Percentiles rank a stretch among this genome's conserved stretches.
Conservation (phyloP, 2,797 vertebrate species). For the Sebastes baramenuke region DNA sequence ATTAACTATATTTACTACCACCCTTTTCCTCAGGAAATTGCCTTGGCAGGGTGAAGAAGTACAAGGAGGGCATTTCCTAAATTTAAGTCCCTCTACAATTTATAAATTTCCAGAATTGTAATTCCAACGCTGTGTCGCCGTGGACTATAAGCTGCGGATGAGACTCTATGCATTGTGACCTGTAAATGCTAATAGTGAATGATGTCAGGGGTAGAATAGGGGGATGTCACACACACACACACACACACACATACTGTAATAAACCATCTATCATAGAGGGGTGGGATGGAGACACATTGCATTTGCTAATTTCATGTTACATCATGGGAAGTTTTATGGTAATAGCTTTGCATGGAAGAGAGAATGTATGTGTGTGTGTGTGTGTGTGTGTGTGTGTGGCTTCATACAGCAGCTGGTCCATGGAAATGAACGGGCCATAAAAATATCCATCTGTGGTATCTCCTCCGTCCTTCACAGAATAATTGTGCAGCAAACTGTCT, state of each 20-base stretch:
- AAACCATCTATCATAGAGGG: constrained; percentile 34
- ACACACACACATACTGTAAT: constrained; percentile 9
- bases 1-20: constrained; percentile 92
- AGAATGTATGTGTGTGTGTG: background rate
- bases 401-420: constrained; percentile 13
- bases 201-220: constrained; percentile 18
- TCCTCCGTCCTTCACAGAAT: constrained; percentile 18
- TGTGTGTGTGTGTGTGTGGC: too few relatives aligned
- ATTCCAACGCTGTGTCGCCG: constrained; percentile 9
- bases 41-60: constrained; percentile 68
- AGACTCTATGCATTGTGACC: constrained; percentile 29
- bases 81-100: constrained; percentile 72
- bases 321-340: constrained; percentile 6
- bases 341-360: constrained; percentile 13
- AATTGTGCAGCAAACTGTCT: constrained; percentile 17
- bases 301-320: constrained; percentile 40
- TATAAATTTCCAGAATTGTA: constrained; percentile 54
- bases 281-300: constrained; percentile 4
- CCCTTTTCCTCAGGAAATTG: constrained; percentile 86
- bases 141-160: background rate
- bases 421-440: constrained; percentile 27
- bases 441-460: constrained; percentile 23
- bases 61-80: constrained; percentile 66
- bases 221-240: background rate
- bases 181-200: constrained; percentile 41